These are phyloP conservation scores for Numenius phaeopus DNA, from an alignment of 2,797 vertebrate genomes.

Conservation along the genomic window DNA sequence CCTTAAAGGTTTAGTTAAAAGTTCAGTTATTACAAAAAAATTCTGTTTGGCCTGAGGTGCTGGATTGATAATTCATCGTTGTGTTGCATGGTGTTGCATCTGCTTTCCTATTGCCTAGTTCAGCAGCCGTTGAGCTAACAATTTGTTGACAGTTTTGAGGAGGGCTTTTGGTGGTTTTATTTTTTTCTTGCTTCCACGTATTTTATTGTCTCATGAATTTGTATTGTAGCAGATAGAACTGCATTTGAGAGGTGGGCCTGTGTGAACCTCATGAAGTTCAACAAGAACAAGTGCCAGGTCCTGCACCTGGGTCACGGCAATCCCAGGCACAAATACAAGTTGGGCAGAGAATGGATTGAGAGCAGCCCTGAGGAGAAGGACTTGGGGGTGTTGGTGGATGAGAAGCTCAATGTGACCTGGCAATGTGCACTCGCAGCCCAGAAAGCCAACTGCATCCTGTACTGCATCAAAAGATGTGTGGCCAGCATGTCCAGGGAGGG, in stretches of 20 bases:
- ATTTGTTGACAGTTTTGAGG: background rate
- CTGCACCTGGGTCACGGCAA: too few relatives aligned
- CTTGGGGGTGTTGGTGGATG: too few relatives aligned
- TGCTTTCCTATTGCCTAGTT: background rate
- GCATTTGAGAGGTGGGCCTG: background rate
- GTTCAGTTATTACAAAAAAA: background rate
- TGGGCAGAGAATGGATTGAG: too few relatives aligned
- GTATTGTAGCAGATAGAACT: background rate
- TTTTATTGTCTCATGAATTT: background rate
- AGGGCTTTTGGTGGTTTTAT: background rate
- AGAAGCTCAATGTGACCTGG: too few relatives aligned
- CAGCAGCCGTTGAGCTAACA: background rate
- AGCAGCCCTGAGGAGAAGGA: too few relatives aligned
- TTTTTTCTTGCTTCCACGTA: background rate
- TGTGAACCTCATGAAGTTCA: too few relatives aligned
- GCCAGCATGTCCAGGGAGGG: too few relatives aligned
- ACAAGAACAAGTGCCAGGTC: too few relatives aligned
- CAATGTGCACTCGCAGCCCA: too few relatives aligned
- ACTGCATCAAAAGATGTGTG: too few relatives aligned
- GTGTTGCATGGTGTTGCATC: background rate
- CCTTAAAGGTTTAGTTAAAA: background rate
- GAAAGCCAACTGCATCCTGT: too few relatives aligned
- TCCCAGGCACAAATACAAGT: too few relatives aligned
- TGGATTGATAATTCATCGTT: background rate
- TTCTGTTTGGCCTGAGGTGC: background rate